Conservation (phyloP, 2,888 invertebrate genomes). For the Noctua pronuba region DNA sequence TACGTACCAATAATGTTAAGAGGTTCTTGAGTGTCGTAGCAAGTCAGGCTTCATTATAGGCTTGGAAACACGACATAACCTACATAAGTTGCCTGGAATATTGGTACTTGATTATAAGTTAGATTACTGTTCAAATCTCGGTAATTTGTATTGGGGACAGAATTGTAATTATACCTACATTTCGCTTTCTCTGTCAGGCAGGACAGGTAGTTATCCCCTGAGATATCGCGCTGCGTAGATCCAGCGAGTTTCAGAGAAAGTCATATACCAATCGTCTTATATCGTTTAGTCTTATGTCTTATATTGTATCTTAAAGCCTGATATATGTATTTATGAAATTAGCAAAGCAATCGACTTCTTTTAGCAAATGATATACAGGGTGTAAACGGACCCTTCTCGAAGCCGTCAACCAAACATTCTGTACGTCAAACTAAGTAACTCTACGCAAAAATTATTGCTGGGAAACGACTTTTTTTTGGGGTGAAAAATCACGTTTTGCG, state of each 20-base stretch:
- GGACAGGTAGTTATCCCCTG: conserved; percentile 28
- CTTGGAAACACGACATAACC: conserved; percentile 12
- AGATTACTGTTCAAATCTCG: conserved; percentile 2
- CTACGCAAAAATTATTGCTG: no score
- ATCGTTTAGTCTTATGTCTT: background rate
- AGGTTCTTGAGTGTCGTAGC: conserved; percentile 19
- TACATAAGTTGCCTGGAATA: background rate
- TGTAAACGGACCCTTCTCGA: no score
- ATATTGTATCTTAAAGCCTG: background rate
- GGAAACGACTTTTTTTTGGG: no score
- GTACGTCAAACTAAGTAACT: no score
- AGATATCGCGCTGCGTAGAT: conserved; percentile 18
- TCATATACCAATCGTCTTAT: background rate
- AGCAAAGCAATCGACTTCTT: background rate
- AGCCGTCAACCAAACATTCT: no score
- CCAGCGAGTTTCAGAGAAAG: background rate
- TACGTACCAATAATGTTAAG: conserved; percentile 33
- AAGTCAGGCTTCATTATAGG: conserved; percentile 11
- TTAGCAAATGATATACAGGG: background rate
- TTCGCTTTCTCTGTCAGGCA: conserved; percentile 8
- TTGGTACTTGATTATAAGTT: conserved; percentile 2
- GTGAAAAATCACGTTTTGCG: no score
- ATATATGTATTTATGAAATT: background rate
- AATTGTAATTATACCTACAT: conserved; percentile 21
- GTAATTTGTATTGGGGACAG: conserved; percentile 10